A percentile compares a stretch with the other conserved stretches of the same genome.
phyloP scores from a whole-genome alignment of 2,888 invertebrate species.

The Baccha elongata region DNA sequence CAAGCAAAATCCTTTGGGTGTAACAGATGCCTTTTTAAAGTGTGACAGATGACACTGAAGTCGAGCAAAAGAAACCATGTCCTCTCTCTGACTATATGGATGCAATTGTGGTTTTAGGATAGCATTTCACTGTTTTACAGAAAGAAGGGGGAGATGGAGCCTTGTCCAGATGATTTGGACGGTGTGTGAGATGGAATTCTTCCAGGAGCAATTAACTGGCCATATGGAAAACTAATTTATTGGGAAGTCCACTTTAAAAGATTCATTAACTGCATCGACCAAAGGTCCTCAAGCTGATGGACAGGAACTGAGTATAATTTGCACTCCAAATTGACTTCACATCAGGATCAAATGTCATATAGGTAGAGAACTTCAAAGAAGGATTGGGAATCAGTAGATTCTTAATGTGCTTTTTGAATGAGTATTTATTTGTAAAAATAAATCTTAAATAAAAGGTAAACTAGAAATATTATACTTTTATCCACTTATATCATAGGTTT shows the following conservation, averaged over 20 bases:
- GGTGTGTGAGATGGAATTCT: conserved; percentile 61
- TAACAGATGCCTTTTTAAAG: conserved; percentile 73
- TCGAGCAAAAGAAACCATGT: conserved; percentile 70
- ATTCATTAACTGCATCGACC: conserved; percentile 69
- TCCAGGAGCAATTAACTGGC: conserved; percentile 73
- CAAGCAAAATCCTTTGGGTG: conserved; percentile 68
- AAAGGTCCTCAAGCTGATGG: conserved; percentile 45
- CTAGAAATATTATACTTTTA: too few species aligned
- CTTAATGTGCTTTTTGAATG: conserved; percentile 3
- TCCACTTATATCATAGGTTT: too few species aligned
- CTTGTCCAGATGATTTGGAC: conserved; percentile 16
- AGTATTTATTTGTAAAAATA: background rate
- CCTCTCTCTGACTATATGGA: conserved; percentile 49
- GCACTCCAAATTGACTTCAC: conserved; percentile 46
- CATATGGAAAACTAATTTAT: conserved; percentile 72
- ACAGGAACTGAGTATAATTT: conserved; percentile 61
- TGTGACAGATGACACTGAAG: conserved; percentile 73
- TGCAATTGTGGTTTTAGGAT: conserved; percentile 68
- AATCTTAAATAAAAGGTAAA: conserved; percentile 17
- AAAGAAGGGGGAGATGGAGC: background rate
- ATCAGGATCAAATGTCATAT: conserved; percentile 49
- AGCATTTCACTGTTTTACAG: conserved; percentile 49
- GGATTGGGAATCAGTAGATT: background rate
- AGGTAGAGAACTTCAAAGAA: background rate
- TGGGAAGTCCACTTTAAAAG: conserved; percentile 67